Percentiles rank a stretch among this genome's conserved stretches.
Evolutionary conservation across 2,797 vertebrate species (phyloP).

Genomic region (Coluber constrictor): DNA sequence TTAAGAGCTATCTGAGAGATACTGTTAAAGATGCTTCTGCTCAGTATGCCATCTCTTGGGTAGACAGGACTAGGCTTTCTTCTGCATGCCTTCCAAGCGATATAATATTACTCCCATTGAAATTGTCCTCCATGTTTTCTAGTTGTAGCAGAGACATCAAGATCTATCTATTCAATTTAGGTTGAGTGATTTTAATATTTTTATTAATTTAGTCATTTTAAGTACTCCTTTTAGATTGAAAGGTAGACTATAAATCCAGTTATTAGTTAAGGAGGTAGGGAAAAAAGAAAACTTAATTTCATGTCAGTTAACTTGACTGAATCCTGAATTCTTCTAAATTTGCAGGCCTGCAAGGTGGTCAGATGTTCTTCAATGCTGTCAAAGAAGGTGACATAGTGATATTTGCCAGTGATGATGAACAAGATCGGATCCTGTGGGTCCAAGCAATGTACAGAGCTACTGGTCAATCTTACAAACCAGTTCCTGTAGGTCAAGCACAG

Average conservation of each 20-base stretch:
- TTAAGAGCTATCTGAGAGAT: neutral
- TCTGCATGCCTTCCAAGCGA: neutral
- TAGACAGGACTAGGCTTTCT: neutral
- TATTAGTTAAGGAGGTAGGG: neutral
- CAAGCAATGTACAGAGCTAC: conserved; percentile 97
- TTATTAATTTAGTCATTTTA: neutral
- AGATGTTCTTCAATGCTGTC: conserved; percentile 90
- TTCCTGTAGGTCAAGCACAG: conserved; percentile 80
- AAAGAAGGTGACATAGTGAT: conserved; percentile 92
- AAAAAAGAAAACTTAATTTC: too few relatives aligned
- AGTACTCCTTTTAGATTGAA: neutral
- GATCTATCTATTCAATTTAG: neutral
- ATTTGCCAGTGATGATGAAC: conserved; percentile 91
- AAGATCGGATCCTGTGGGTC: conserved; percentile 90
- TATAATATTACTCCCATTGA: neutral
- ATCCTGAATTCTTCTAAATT: conserved; percentile 35
- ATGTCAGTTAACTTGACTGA: conserved; percentile 16
- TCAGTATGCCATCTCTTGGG: neutral
- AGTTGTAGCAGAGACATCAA: neutral
- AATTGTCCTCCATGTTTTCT: neutral
- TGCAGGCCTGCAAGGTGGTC: conserved; percentile 89
- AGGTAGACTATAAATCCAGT: neutral
- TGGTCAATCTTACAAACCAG: conserved; percentile 92
- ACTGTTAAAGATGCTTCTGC: neutral
- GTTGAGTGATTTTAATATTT: neutral